Conservation (phyloP, 2,797 vertebrate species). For the Eidolon dupreanum region DNA sequence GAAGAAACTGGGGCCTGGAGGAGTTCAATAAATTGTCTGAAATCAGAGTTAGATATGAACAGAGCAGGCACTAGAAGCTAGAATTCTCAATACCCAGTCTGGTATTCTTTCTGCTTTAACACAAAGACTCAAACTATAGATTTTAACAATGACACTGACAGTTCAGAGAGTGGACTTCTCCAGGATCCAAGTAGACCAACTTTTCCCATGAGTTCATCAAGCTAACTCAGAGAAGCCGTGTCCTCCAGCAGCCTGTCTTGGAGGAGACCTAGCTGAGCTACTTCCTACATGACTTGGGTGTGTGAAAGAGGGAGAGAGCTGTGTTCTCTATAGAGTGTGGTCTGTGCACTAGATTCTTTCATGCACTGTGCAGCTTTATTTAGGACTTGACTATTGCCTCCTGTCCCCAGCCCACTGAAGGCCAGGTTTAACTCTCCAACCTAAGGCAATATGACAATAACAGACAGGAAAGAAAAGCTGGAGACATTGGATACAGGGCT, state of each 20-base stretch:
- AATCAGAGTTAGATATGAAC: not conserved
- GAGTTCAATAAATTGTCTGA: not conserved
- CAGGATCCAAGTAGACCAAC: no score
- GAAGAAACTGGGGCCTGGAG: not conserved
- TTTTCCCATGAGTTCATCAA: not conserved
- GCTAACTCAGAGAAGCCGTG: not conserved
- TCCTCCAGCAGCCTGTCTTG: not conserved
- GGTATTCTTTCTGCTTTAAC: not conserved
- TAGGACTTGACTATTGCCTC: no score
- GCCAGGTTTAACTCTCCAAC: no score
- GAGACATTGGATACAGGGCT: rapidly evolving
- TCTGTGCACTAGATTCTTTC: not conserved
- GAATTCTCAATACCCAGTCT: not conserved
- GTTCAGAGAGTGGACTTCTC: not conserved
- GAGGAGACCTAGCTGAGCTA: not conserved
- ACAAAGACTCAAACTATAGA: not conserved
- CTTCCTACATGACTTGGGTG: rapidly evolving
- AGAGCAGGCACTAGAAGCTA: not conserved
- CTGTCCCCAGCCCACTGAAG: not conserved
- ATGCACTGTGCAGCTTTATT: rapidly evolving
- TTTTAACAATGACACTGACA: not conserved
- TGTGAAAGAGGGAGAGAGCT: not conserved
- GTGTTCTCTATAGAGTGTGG: not conserved
- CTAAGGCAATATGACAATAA: rapidly evolving
- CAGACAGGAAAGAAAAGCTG: not conserved